Conservation (phyloP, 2,113 vertebrate genomes). For the Clarias macrocephalus region DNA sequence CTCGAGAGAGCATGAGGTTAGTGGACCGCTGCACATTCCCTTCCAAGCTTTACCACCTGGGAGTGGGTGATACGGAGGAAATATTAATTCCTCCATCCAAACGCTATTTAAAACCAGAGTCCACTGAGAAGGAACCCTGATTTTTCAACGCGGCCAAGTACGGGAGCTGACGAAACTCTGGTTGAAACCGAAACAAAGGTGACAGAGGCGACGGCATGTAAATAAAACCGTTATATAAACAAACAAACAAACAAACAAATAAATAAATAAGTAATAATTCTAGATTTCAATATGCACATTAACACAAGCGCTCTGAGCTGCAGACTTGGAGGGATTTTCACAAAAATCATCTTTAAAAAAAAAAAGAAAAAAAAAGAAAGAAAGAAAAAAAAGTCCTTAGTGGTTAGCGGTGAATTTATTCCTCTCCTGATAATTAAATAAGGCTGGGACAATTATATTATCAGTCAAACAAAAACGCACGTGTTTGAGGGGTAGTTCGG, state of each 20-base stretch:
- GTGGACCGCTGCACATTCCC: not conserved
- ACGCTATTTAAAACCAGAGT: not conserved
- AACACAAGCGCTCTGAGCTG: not conserved
- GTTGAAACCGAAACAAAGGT: not conserved
- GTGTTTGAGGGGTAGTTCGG: not conserved
- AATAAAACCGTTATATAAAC: too few relatives aligned
- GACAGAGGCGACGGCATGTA: not conserved
- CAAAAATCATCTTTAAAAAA: too few relatives aligned
- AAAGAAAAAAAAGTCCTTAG: not conserved
- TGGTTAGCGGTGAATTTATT: not conserved
- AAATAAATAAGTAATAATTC: not conserved
- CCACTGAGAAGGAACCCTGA: not conserved
- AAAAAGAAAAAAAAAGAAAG: too few relatives aligned
- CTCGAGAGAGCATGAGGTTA: constrained; percentile 20
- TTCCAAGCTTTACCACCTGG: not conserved
- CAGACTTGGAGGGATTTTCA: not conserved
- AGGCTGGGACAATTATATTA: not conserved
- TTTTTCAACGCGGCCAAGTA: not conserved
- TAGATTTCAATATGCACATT: not conserved
- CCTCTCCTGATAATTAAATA: not conserved
- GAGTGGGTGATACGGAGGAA: not conserved
- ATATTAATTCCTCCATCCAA: not conserved
- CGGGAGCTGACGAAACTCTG: not conserved
- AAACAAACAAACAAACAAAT: too few relatives aligned
- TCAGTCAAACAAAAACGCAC: not conserved